These are phyloP conservation scores for Macrophya annulata DNA, from an alignment of 2,888 invertebrate species.

Conservation along the genomic window DNA sequence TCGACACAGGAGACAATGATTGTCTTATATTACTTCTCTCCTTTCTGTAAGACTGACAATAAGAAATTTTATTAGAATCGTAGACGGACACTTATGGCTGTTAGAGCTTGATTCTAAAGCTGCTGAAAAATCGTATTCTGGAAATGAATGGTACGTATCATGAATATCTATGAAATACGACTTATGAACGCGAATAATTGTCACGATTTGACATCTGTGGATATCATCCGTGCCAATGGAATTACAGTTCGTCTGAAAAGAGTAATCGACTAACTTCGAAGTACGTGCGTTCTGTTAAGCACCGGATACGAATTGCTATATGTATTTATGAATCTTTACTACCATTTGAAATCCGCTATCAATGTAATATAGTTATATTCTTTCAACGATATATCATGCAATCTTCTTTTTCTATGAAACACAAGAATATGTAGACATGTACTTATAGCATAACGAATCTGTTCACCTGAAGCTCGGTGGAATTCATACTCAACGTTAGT, in stretches of 20 bases:
- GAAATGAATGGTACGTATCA: background rate
- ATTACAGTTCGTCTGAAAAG: conserved; percentile 5
- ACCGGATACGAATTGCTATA: background rate
- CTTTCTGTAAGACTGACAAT: background rate
- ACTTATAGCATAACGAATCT: background rate
- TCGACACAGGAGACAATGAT: background rate
- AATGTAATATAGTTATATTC: background rate
- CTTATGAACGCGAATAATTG: background rate
- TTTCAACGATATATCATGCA: background rate
- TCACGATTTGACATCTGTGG: background rate
- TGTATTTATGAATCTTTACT: background rate
- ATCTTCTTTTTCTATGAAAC: background rate
- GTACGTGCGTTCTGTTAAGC: conserved; percentile 19
- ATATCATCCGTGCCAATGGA: background rate
- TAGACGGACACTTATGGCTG: background rate
- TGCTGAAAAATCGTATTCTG: background rate
- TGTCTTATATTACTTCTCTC: background rate
- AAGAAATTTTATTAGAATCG: background rate
- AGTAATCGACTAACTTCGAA: conserved; percentile 3
- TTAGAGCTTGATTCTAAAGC: background rate
- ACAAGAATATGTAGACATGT: background rate
- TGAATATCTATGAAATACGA: background rate
- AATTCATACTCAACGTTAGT: conserved; percentile 11
- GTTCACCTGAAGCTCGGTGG: background rate
- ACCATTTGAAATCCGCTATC: background rate